These are phyloP conservation scores for Motacilla alba DNA, from an alignment of 2,113 vertebrate species.

Conservation along the genomic window DNA sequence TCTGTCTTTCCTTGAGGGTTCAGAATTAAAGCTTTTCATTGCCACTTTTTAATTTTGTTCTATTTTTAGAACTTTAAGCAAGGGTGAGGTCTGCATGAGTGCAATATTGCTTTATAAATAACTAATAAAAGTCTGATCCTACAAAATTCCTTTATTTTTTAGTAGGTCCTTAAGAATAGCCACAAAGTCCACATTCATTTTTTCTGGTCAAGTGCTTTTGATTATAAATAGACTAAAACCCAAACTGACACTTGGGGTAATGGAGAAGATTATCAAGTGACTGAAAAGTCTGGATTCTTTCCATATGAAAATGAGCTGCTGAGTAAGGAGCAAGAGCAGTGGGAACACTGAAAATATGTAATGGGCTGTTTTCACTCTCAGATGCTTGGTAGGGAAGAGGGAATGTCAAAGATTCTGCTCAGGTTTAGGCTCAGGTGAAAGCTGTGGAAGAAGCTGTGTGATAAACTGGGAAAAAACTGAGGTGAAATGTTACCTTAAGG, in stretches of 20 bases:
- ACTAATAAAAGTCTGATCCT: background rate
- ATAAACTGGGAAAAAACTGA: background rate
- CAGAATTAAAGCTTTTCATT: background rate
- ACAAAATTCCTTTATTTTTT: background rate
- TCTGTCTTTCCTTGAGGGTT: background rate
- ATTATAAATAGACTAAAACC: background rate
- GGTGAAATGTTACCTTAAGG: background rate
- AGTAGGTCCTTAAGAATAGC: background rate
- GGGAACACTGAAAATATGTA: rapidly evolving
- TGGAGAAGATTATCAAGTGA: background rate
- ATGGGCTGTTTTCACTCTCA: background rate
- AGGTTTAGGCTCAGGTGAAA: background rate
- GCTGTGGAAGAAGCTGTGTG: background rate
- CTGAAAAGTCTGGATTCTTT: background rate
- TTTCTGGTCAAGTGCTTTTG: background rate
- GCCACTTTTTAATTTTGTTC: background rate
- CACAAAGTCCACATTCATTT: background rate
- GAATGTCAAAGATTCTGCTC: background rate
- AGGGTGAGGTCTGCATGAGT: background rate
- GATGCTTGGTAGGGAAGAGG: background rate
- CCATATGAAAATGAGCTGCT: background rate
- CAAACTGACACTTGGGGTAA: background rate
- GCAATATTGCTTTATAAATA: background rate
- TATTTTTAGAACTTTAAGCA: background rate
- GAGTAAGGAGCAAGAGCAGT: background rate